These are phyloP conservation scores for Anthophora plumipes DNA, from an alignment of 2,888 invertebrate genomes.

Conservation along the genomic window DNA sequence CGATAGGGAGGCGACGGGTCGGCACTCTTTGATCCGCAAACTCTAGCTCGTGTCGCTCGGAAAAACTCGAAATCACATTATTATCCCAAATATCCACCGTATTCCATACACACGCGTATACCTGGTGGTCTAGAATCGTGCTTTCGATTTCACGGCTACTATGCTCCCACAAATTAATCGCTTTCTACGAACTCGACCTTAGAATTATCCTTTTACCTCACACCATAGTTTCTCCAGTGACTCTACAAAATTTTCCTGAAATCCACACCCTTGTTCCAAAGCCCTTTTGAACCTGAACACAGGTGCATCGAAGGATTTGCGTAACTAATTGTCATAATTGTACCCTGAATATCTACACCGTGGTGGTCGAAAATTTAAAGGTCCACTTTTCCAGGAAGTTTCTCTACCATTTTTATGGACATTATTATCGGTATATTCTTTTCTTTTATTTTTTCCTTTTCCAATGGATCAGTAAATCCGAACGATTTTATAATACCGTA, in stretches of 20 bases:
- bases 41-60: conserved; percentile 49
- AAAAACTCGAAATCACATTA: conserved; percentile 75
- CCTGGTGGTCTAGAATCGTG: conserved; percentile 27
- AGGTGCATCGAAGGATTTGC: conserved; percentile 29
- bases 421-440: not conserved
- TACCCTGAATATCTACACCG: not conserved
- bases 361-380: not conserved
- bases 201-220: conserved; percentile 14
- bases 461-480: not conserved
- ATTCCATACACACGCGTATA: not conserved
- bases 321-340: conserved; percentile 53
- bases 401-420: conserved; percentile 3
- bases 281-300: not conserved
- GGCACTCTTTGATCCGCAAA: conserved; percentile 70
- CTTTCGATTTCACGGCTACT: conserved; percentile 72
- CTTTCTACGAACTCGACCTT: conserved; percentile 59
- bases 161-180: conserved; percentile 66
- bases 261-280: conserved; percentile 8
- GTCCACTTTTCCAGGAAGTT: not conserved
- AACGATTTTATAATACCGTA: conserved; percentile 16
- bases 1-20: conserved; percentile 60
- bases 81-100: conserved; percentile 66
- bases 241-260: conserved; percentile 38
- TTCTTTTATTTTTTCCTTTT: not conserved
- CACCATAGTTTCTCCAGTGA: conserved; percentile 30